Evolutionary conservation across 2,888 invertebrate genomes (phyloP), one percentile per base, ranked within the genome.

Genomic region (Polia nebulosa): DNA sequence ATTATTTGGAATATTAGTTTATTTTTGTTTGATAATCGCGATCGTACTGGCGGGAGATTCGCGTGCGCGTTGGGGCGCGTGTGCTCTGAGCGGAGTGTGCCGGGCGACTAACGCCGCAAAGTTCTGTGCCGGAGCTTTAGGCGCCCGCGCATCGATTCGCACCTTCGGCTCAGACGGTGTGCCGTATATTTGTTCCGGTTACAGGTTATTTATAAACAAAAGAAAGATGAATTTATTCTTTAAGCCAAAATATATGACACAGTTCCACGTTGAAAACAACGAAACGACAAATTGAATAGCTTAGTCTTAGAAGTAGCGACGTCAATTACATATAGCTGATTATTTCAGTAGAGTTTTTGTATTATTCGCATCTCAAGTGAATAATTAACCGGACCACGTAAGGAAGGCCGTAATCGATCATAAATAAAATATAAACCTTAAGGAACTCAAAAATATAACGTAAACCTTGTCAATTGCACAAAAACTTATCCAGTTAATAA

Each of bases 171-270:
- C 93, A 92, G 92, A 92, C 94, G 92, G 93, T 94, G 94, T 90
- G 93, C 93, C 89, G 93, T 91, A 90, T 89, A 90, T 90, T 92
- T 94, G 95, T 95, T 95, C 94, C 95, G 94, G 94, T 93, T 94
- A 93, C 88, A 86, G 87, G 92, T 90, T 95, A 95, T 95, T 94
- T 94, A 93, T 95, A 95, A 92, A 92, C 92, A 92, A 91, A 91
- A 92, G 92, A 92, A 92, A 93, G 90, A 93, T 90, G 90, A 91
- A 91, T 93, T 91, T 92, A 92, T 92, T 88, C 88, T 88, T 91
- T 88, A 88, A 84, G 90, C 91, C 89, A 88, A 92, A 92, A 90
- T 88, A 90, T 90, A 93, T 94, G 94, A 93, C 95, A 95, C 93
- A 92, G 89, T 92, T 94, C 87, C 84, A 88, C 85, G 83, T 86